phyloP scores from a whole-genome alignment of 37 sponge, comb jelly and placozoan genomes.

The Ephydatia muelleri region DNA sequence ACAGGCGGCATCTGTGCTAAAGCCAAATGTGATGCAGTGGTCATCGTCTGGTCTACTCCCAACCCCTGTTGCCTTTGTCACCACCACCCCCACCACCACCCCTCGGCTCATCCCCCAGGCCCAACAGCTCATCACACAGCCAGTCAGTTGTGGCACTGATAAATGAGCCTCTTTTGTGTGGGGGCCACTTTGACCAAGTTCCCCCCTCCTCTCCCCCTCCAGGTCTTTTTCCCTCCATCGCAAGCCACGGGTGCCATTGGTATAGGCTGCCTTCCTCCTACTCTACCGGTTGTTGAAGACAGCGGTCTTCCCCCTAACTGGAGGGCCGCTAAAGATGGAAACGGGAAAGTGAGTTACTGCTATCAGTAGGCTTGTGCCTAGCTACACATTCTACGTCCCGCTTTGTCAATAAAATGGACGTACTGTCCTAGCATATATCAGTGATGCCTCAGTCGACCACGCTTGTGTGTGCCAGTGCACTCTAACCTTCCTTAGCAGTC shows the following conservation, averaged over 20 bases:
- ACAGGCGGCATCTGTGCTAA: background rate
- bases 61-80: background rate
- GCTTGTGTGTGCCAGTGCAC: too few relatives aligned
- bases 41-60: constrained; percentile 3
- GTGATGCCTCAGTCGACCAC: background rate
- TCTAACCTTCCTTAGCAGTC: too few relatives aligned
- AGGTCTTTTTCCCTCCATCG: background rate
- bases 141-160: background rate
- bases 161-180: background rate
- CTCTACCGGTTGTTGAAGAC: constrained; percentile 24
- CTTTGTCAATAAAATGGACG: background rate
- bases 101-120: background rate
- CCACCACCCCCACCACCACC: constrained; percentile 2
- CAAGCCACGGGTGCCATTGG: background rate
- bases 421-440: background rate
- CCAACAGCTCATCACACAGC: background rate
- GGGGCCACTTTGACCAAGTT: background rate
- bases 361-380: background rate
- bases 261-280: constrained; percentile 28
- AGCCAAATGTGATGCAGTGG: background rate
- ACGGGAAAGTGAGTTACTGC: constrained; percentile 17
- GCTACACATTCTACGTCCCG: background rate
- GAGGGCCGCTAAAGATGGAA: constrained; percentile 49
- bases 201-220: background rate
- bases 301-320: constrained; percentile 60